These are phyloP conservation scores for Dusona sp. DNA, from an alignment of 2,888 invertebrate species.

Conservation along the genomic window DNA sequence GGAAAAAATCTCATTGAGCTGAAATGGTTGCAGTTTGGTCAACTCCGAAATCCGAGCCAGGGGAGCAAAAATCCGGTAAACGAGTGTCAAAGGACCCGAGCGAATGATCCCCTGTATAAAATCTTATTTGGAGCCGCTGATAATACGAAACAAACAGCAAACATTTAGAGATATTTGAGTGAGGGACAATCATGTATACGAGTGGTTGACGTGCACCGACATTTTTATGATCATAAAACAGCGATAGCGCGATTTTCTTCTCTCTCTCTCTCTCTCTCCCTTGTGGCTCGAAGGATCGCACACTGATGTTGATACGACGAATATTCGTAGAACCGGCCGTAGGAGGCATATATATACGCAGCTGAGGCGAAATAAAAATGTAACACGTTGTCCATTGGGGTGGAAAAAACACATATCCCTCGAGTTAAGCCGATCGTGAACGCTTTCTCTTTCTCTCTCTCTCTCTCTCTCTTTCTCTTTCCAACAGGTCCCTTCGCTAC, in stretches of 20 bases:
- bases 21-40: conserved; percentile 24
- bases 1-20: conserved; percentile 32
- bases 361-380: conserved; percentile 70
- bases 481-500: not conserved
- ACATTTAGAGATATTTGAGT: conserved; percentile 19
- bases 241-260: conserved; percentile 39
- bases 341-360: conserved; percentile 45
- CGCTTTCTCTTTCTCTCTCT: too few species aligned
- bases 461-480: conserved; percentile 16
- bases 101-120: conserved; percentile 61
- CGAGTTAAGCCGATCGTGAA: conserved; percentile 61
- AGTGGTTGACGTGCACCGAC: conserved; percentile 60
- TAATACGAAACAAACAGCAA: conserved; percentile 70
- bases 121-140: conserved; percentile 77
- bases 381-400: conserved; percentile 62
- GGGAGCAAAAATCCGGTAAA: conserved; percentile 52
- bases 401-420: conserved; percentile 70
- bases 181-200: conserved; percentile 43
- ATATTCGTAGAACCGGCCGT: conserved; percentile 51
- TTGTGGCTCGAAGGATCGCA: not conserved
- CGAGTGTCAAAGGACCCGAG: conserved; percentile 56
- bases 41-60: not conserved
- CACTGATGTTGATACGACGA: conserved; percentile 23
- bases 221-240: conserved; percentile 74
- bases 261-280: not conserved